Evolutionary conservation across 2,888 invertebrate genomes (phyloP), one percentile per base, ranked within the genome.

Genomic region (Hirtodrosophila duncani): DNA sequence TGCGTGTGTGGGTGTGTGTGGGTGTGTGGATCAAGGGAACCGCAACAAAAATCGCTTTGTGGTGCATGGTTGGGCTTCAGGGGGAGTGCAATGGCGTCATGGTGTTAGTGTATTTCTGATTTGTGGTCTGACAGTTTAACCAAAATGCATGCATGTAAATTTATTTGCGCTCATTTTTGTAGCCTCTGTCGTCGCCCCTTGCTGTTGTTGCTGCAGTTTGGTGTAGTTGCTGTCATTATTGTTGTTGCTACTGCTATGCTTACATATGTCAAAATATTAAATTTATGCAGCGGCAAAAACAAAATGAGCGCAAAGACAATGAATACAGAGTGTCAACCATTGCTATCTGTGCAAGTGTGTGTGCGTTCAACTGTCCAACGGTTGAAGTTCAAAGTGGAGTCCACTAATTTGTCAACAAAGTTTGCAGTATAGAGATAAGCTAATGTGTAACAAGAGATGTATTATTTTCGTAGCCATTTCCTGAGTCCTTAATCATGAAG

Each of bases 201-300:
- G 41, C 27, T 39, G 39, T 38, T 46, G 37, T 59, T 64, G 43
- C 38, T 41, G 51, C 31, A 20, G 37, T 36, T 44, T n/a, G n/a
- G n/a, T n/a, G n/a, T n/a, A 31, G 14, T 50, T 29, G 38, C 27
- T 37, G 42, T 41, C 49, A 41, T 11, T 45, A 34, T 10, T 44
- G 43, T 26, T 49, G 41, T 14, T 56, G 36, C 16, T 62, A 52
- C 37, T 57, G 57, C 52, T 63, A 44, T 63, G 67, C 80, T 77
- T 67, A 74, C 80, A 80, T 81, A 81, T 80, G 79, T 80, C 79
- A 81, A 80, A 81, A 80, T 80, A 80, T 82, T 74, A 78, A 82
- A 80, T 80, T 77, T 80, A 75, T 75, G 69, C 69, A 81, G 67
- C 66, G 72, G 60, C 71, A 71, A 61, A 64, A 63, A 65, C 75